Percentiles rank a stretch among this genome's conserved stretches.
Evolutionary conservation across 64 coral and sea anemone species (phyloP).

Genomic region (Montipora efflorescens): DNA sequence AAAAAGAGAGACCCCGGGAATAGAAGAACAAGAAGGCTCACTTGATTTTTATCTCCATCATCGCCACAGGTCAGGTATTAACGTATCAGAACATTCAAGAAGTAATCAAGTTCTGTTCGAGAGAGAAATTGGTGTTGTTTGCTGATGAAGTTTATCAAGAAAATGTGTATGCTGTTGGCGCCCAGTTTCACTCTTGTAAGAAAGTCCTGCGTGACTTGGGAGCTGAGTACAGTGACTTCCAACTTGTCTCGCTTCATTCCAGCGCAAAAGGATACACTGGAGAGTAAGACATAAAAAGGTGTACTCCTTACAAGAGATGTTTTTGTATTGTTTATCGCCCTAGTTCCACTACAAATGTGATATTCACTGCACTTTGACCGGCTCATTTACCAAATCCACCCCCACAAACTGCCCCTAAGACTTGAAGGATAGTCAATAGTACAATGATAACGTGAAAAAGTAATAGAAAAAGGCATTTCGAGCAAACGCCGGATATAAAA

Average conservation of each 20-base stretch:
- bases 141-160: slow-evolving; percentile 94
- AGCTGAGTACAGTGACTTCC: slow-evolving; percentile 60
- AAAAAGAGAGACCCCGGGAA: too few relatives aligned
- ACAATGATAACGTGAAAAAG: too few relatives aligned
- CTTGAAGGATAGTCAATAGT: too few relatives aligned
- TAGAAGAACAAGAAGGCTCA: neutral
- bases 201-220: slow-evolving; percentile 82
- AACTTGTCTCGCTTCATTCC: slow-evolving; percentile 81
- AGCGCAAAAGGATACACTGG: slow-evolving; percentile 83
- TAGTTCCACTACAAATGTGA: too few relatives aligned
- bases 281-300: slow-evolving; percentile 63
- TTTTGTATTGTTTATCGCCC: too few relatives aligned
- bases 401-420: too few relatives aligned
- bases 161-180: slow-evolving; percentile 73
- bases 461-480: too few relatives aligned
- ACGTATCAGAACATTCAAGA: slow-evolving; percentile 79
- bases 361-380: too few relatives aligned
- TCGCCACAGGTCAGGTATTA: slow-evolving; percentile 74
- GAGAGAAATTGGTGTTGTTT: slow-evolving; percentile 73
- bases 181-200: slow-evolving; percentile 73
- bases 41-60: neutral
- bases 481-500: too few relatives aligned
- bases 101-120: slow-evolving; percentile 79
- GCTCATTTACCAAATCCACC: too few relatives aligned
- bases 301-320: too few relatives aligned